Evolutionary conservation across 92 coral and sea anemone genomes (phyloP), one percentile per base, ranked within the genome.

Genomic region (Micromussa lordhowensis): DNA sequence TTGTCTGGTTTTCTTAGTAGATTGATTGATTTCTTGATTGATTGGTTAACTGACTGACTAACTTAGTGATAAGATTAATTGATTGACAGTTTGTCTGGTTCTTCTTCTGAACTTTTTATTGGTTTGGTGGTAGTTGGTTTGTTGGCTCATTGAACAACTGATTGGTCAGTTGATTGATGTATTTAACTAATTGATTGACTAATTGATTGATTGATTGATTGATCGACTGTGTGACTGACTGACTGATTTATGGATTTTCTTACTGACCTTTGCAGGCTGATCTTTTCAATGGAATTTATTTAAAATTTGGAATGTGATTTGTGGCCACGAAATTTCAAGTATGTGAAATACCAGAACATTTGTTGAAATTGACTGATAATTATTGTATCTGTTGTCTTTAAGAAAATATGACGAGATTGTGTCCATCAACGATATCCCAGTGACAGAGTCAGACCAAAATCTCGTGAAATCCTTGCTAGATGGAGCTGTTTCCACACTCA

Each of bases 401-500:
- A 96, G 99, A 91, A 97, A 94, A 90, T 97, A 96, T 74, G 99
- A 97, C 80, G 99, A 96, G 68, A 84, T 97, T 57, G 93, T 97
- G 24, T 94, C 98, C 22, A 94, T 97, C 79, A 96, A 97, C 84
- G 98, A 96, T 71, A 91, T 96, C 35, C 94, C 95, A 19, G 98
- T 96, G 17, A 89, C 94, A 26, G 95, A 95, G 59, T 93, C 93
- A 16, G 97, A 97, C 88, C 93, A 94, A 82, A 93, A 89, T 69
- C 96, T 91, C 32, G 95, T 97, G 22, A 83, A 95, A 53, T 94
- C 96, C 1, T 28, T 97, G 49, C 90, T 97, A 64, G 94, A 96
- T 30, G 96, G 96, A 22, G 95, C 95, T 55, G 88, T 95, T n/a
- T 85, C 92, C 31, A 66, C 88, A n/a, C 85, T 94, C 22, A 93